Conservation (phyloP, 2,113 vertebrate genomes). For the Podiceps cristatus region DNA sequence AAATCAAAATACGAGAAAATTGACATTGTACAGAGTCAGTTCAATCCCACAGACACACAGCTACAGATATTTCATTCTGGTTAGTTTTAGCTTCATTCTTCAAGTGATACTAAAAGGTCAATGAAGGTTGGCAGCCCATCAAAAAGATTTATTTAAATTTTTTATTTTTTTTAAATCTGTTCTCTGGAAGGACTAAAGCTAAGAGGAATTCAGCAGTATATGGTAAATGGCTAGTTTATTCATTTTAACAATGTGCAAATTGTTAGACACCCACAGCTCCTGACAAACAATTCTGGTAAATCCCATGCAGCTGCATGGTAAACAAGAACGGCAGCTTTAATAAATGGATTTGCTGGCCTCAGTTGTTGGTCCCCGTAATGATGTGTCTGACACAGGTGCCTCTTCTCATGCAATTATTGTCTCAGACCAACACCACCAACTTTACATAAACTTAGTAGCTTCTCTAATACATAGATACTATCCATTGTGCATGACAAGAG, state of each 20-base stretch:
- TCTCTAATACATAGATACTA: background rate
- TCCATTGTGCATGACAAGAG: background rate
- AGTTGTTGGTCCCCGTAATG: background rate
- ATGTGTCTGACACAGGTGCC: background rate
- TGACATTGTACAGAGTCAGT: background rate
- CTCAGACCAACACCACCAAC: background rate
- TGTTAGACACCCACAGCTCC: background rate
- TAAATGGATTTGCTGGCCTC: background rate
- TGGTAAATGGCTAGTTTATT: background rate
- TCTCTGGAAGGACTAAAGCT: background rate
- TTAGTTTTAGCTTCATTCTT: background rate
- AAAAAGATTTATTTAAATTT: background rate
- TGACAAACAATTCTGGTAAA: background rate
- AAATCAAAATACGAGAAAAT: background rate
- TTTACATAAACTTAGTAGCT: background rate
- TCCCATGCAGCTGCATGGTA: background rate
- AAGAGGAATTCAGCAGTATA: background rate
- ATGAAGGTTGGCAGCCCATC: background rate
- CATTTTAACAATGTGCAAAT: background rate
- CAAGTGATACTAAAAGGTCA: background rate
- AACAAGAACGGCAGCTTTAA: background rate
- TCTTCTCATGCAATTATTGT: no score
- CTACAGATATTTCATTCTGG: background rate
- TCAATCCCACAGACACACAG: background rate
- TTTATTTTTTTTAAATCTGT: background rate